phyloP scores from a whole-genome alignment of 2,113 vertebrate species.

The Oenanthe oenanthe region DNA sequence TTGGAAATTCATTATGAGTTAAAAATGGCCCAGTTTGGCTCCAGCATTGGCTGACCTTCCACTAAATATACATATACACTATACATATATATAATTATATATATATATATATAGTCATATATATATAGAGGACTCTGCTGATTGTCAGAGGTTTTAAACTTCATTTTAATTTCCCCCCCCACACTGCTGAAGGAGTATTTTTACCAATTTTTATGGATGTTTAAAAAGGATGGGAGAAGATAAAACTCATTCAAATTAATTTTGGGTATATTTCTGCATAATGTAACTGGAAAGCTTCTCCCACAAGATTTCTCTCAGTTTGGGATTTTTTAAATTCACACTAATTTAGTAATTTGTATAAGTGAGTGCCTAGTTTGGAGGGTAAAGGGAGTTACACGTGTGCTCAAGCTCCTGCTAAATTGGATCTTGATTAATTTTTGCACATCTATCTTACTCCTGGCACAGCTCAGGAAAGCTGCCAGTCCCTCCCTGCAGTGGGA shows the following conservation, averaged over 20 bases:
- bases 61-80: neutral
- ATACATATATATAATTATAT: neutral
- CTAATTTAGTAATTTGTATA: neutral
- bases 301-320: neutral
- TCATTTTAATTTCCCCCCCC: neutral
- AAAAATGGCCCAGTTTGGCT: neutral
- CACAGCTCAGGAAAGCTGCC: neutral
- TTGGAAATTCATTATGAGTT: neutral
- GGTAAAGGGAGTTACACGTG: neutral
- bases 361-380: neutral
- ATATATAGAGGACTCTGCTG: neutral
- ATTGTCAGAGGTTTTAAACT: neutral
- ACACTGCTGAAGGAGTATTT: neutral
- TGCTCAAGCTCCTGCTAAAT: conserved; percentile 8
- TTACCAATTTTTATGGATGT: neutral
- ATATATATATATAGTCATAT: too few species aligned
- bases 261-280: neutral
- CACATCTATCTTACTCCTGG: conserved; percentile 10
- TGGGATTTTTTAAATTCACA: neutral
- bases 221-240: neutral
- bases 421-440: conserved; percentile 40
- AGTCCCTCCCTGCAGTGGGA: neutral
- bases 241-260: neutral
- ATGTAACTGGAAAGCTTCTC: neutral
- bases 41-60: neutral